These are phyloP conservation scores for Pogonognathellus flavescens DNA, from an alignment of 1,140 invertebrate genomes.

Conservation along the genomic window DNA sequence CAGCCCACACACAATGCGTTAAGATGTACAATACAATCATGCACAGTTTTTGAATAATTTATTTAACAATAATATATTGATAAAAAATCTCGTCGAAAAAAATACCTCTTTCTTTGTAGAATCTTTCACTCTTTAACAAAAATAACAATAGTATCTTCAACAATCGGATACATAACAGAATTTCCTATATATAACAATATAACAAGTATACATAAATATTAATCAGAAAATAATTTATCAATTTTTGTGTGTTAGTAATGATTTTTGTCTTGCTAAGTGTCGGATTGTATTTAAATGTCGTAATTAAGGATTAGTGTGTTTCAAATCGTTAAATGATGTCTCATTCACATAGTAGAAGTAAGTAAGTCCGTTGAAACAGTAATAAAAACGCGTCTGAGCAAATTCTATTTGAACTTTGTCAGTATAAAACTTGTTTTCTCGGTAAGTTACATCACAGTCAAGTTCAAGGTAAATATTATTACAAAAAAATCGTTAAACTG, in stretches of 20 bases:
- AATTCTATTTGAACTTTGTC: constrained; percentile 46
- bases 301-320: neutral
- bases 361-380: constrained; percentile 46
- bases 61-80: constrained; percentile 9
- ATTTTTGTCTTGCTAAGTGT: neutral
- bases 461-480: constrained; percentile 43
- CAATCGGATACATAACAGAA: no score
- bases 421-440: constrained; percentile 30
- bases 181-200: no score
- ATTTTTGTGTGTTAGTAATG: no score
- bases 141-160: no score
- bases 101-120: neutral
- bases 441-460: constrained; percentile 54
- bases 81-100: neutral
- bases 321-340: neutral
- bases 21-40: constrained; percentile 4
- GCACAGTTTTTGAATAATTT: constrained; percentile 18
- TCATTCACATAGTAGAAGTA: neutral
- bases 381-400: constrained; percentile 44
- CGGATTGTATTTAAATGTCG: neutral
- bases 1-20: neutral
- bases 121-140: no score
- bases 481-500: constrained; percentile 6
- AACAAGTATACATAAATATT: no score
- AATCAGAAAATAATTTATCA: no score